A percentile compares a stretch with the other conserved stretches of the same genome.
Conservation (phyloP, 1,140 invertebrate species). For the Drosophila kohkoa region DNA sequence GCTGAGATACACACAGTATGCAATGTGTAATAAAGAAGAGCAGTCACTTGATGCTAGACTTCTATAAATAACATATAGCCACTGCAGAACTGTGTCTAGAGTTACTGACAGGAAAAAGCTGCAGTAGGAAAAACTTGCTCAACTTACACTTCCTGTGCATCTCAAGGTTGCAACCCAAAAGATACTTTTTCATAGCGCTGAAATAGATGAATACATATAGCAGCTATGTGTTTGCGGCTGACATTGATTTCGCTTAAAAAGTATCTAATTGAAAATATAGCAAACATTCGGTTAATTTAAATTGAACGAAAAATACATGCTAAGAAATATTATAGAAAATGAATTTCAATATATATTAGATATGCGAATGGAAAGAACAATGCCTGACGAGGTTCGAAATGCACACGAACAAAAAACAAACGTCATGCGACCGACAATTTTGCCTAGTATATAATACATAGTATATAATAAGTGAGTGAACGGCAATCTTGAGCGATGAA, state of each 20-base stretch:
- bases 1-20: not conserved
- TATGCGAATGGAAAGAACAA: not conserved
- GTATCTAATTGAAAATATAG: not conserved
- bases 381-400: slow-evolving; percentile 6
- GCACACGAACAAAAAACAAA: slow-evolving; percentile 5
- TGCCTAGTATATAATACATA: not conserved
- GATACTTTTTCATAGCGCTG: not conserved
- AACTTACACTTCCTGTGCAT: slow-evolving; percentile 11
- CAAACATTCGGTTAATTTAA: too few relatives aligned
- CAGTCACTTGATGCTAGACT: slow-evolving; percentile 1
- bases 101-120: slow-evolving; percentile 7
- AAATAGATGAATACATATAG: too few relatives aligned
- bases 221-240: not conserved
- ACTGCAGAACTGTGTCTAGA: not conserved
- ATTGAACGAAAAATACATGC: too few relatives aligned
- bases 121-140: slow-evolving; percentile 14
- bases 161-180: not conserved
- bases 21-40: not conserved
- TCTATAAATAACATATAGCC: not conserved
- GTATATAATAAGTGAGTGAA: not conserved
- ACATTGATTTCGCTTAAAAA: not conserved
- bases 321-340: not conserved
- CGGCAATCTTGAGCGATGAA: not conserved
- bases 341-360: slow-evolving; percentile 10
- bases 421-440: not conserved